Base-by-base conservation (phyloP, 2,888 invertebrate species). In the Tetragonisca angustula region DNA sequence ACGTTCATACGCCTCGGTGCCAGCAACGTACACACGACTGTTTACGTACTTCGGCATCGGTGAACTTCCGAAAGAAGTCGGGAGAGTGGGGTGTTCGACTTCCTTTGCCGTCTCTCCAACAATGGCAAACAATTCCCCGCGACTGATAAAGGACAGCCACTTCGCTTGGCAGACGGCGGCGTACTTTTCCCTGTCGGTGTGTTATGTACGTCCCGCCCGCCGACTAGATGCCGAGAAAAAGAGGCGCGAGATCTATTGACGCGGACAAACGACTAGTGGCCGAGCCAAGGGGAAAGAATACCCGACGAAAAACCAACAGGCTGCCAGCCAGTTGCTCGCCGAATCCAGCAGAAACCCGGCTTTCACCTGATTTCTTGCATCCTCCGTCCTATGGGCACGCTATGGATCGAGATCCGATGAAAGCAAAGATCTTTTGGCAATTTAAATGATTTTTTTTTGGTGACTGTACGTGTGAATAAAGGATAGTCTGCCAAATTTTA, bases 251-350 rank as follows among this genome's bases (percentile, higher is more conserved):
- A 64, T 85, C 86, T 70, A 86, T 86, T 77, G 84, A 89, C 83
- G 80, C 80, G 89, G 89, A 89, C 88, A 88, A 89, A 89, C 81
- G 89, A 81, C 50, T 84, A 76, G 78, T 81, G 84, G 83, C 81
- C 70, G 70, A 27, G 64, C 70, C 75, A 75, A 81, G 56, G 27
- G 36, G 13, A 61, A 56, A 74, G 74, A 78, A 74, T 64, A 13
- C 32, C 59, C 21, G 27, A 19, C 32, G 65, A 71, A 82, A 74
- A 83, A 67, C 73, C 77, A 50, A 77, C 64, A 62, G 72, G 54
- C 77, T 49, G 56, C 54, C 65, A 54, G 76, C 56, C 73, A 54
- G 76, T 64, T 76, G 71, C 70, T 61, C 21, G 62, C 72, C 36
- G 62, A 80, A 69, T 73, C 62, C 54, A 6, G 17, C 64, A 17